phyloP scores from a whole-genome alignment of 2,888 invertebrate genomes.

The Gortyna flavago region DNA sequence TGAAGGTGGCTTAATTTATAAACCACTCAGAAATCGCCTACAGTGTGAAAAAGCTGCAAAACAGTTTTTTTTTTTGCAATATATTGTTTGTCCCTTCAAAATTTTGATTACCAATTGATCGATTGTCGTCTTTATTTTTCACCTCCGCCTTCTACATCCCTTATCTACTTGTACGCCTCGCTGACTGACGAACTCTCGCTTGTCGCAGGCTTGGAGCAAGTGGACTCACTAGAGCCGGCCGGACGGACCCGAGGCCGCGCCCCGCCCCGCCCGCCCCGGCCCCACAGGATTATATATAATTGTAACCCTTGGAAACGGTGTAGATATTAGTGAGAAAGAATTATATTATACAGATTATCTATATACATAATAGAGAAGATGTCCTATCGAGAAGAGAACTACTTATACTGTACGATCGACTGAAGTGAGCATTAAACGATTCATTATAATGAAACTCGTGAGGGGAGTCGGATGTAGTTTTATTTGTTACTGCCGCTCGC shows the following conservation, averaged over 20 bases:
- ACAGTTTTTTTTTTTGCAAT: neutral
- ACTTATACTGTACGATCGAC: conserved; percentile 87
- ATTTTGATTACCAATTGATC: neutral
- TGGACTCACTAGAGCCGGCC: conserved; percentile 86
- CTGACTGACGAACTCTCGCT: conserved; percentile 46
- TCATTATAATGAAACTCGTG: conserved; percentile 83
- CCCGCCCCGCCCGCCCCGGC: conserved; percentile 69
- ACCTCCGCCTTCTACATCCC: neutral
- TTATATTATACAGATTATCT: conserved; percentile 90
- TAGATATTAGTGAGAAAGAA: conserved; percentile 90
- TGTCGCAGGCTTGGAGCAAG: conserved; percentile 87
- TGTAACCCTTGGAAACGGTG: conserved; percentile 89
- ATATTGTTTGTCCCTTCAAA: neutral
- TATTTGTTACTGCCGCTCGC: conserved; percentile 80
- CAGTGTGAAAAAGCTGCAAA: neutral
- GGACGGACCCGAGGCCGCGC: conserved; percentile 66
- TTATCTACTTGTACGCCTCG: conserved; percentile 8
- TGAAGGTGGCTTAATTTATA: neutral
- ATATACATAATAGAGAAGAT: conserved; percentile 89
- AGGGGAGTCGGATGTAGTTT: conserved; percentile 84
- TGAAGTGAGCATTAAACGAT: conserved; percentile 86
- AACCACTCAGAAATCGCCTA: neutral
- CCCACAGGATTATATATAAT: conserved; percentile 84
- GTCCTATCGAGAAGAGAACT: conserved; percentile 87
- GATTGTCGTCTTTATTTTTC: neutral